phyloP scores from a whole-genome alignment of 37 sponge, comb jelly and placozoan species.

The Bolinopsis microptera region DNA sequence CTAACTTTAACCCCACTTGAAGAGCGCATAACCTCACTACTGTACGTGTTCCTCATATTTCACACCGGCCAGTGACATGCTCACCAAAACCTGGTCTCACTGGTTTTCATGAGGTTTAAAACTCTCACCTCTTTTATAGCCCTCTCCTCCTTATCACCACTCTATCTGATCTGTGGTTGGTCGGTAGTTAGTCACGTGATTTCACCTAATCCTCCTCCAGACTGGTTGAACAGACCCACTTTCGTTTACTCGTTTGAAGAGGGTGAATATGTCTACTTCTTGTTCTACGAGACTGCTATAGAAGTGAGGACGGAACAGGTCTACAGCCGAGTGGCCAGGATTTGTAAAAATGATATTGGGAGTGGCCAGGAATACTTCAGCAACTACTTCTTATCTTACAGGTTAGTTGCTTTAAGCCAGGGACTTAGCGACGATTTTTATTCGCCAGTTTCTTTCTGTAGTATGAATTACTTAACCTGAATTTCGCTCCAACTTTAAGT shows the following conservation, averaged over 20 bases:
- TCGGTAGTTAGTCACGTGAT: too few relatives aligned
- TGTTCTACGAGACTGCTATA: constrained; percentile 47
- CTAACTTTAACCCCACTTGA: too few relatives aligned
- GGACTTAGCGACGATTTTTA: too few relatives aligned
- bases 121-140: not conserved
- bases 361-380: constrained; percentile 58
- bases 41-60: too few relatives aligned
- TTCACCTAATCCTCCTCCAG: too few relatives aligned
- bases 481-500: too few relatives aligned
- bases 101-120: not conserved
- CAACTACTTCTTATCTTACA: constrained; percentile 53
- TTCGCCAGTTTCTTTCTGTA: too few relatives aligned
- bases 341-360: constrained; percentile 37
- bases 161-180: too few relatives aligned
- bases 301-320: constrained; percentile 33
- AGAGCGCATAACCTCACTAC: too few relatives aligned
- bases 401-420: not conserved
- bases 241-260: constrained; percentile 60
- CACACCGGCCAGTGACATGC: too few relatives aligned
- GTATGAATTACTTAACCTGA: too few relatives aligned
- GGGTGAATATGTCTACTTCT: constrained; percentile 56
- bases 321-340: constrained; percentile 24
- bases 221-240: constrained; percentile 46
- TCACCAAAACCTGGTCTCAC: too few relatives aligned
- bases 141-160: not conserved